Conservation (phyloP, 2,888 invertebrate genomes). For the Pyralis farinalis region DNA sequence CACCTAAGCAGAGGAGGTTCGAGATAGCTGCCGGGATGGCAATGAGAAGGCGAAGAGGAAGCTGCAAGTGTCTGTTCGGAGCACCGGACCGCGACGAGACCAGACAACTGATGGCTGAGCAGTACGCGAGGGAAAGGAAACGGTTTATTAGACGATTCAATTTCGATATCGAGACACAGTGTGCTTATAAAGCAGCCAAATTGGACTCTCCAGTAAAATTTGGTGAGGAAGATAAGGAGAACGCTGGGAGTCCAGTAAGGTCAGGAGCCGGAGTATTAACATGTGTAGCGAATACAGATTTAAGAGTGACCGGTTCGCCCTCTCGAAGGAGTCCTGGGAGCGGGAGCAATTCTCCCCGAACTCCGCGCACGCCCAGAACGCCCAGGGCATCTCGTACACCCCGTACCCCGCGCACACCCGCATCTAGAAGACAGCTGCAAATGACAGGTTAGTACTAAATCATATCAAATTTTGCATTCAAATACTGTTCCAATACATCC, state of each 20-base stretch:
- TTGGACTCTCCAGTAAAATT: conserved; percentile 72
- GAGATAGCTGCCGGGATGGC: conserved; percentile 63
- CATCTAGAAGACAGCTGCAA: conserved; percentile 74
- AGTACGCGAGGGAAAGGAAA: conserved; percentile 78
- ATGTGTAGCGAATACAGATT: conserved; percentile 64
- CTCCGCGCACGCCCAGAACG: conserved; percentile 60
- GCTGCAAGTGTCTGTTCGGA: conserved; percentile 83
- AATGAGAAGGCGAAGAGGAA: conserved; percentile 63
- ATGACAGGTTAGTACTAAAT: conserved; percentile 74
- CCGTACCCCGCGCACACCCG: conserved; percentile 68
- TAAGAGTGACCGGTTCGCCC: conserved; percentile 63
- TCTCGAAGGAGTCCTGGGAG: conserved; percentile 51
- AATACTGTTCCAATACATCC: not conserved
- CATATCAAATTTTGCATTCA: not conserved
- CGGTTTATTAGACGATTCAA: conserved; percentile 82
- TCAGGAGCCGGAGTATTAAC: conserved; percentile 61
- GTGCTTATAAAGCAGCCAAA: conserved; percentile 55
- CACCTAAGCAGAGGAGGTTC: conserved; percentile 69
- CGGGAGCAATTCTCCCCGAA: conserved; percentile 50
- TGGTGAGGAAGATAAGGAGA: conserved; percentile 63
- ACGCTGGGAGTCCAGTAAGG: conserved; percentile 51
- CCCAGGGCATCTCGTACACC: conserved; percentile 58
- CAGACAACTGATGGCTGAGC: conserved; percentile 79
- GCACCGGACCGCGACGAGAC: conserved; percentile 81
- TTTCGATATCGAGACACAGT: conserved; percentile 77